Evolutionary conservation across 2,888 invertebrate genomes (phyloP).

Genomic region (Pseudococcus jackbeardsleyi): DNA sequence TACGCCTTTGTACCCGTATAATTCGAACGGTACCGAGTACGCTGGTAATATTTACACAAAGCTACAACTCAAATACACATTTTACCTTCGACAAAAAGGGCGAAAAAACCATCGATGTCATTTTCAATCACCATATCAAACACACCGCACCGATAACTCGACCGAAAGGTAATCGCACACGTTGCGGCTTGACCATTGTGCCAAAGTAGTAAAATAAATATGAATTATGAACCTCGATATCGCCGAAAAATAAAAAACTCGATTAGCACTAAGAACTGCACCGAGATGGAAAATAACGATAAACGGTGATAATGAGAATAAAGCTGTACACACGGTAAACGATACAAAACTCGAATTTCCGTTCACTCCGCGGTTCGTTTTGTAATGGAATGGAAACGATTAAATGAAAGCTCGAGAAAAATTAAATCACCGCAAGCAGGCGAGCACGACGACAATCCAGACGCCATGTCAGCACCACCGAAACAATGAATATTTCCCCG

Average conservation of each 20-base stretch:
- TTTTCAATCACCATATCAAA: conserved; percentile 9
- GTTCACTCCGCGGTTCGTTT: not conserved
- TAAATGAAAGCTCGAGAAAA: not conserved
- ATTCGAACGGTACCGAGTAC: not conserved
- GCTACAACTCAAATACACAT: not conserved
- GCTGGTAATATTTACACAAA: not conserved
- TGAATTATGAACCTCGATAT: not conserved
- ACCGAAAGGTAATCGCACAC: not conserved
- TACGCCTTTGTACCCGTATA: conserved; percentile 39
- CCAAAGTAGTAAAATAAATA: not conserved
- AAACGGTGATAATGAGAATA: not conserved
- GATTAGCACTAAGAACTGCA: not conserved
- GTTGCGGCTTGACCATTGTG: not conserved
- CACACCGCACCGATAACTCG: not conserved
- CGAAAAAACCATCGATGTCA: not conserved
- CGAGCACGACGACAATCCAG: not conserved
- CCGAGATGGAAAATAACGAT: not conserved
- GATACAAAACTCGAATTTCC: not conserved
- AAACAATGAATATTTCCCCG: conserved; percentile 31
- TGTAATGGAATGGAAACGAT: not conserved
- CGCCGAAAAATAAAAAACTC: not conserved
- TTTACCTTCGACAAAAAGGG: conserved; percentile 2
- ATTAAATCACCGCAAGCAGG: not conserved
- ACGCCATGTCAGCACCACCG: conserved; percentile 45
- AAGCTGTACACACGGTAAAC: not conserved